Conservation (phyloP, 64 coral and sea anemone species). For the Trachythela sp. region DNA sequence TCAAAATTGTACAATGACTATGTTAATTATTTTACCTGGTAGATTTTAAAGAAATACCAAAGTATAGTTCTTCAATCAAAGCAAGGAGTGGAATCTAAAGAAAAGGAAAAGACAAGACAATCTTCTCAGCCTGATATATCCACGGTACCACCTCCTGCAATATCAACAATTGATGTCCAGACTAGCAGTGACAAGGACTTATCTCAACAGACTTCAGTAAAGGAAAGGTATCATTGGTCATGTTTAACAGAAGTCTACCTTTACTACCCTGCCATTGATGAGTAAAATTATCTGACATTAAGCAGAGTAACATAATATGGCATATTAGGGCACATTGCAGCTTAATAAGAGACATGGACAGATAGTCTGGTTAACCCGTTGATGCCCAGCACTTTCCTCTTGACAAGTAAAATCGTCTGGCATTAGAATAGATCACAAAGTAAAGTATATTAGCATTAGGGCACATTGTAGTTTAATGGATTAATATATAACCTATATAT, state of each 20-base stretch:
- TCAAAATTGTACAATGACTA: too few species aligned
- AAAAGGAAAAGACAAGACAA: background rate
- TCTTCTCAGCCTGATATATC: background rate
- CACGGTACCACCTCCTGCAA: constrained; percentile 4
- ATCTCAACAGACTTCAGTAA: background rate
- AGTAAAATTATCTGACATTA: background rate
- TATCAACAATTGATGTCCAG: constrained; percentile 19
- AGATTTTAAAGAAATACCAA: constrained; percentile 91
- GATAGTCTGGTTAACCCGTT: too few species aligned
- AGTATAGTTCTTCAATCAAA: constrained; percentile 40
- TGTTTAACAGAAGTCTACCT: background rate
- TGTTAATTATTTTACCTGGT: background rate
- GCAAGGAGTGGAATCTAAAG: constrained; percentile 25
- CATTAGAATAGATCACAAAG: too few species aligned
- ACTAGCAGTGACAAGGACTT: background rate
- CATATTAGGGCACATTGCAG: too few species aligned
- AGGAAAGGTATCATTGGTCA: background rate
- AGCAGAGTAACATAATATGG: too few species aligned
- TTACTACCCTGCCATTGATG: background rate
- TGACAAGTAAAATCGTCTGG: too few species aligned
- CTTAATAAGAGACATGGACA: too few species aligned
- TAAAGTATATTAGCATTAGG: too few species aligned
- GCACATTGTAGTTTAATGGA: too few species aligned
- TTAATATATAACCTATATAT: too few species aligned
- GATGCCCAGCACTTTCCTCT: too few species aligned